Conservation (phyloP, 2,113 vertebrate genomes). For the Numida meleagris region DNA sequence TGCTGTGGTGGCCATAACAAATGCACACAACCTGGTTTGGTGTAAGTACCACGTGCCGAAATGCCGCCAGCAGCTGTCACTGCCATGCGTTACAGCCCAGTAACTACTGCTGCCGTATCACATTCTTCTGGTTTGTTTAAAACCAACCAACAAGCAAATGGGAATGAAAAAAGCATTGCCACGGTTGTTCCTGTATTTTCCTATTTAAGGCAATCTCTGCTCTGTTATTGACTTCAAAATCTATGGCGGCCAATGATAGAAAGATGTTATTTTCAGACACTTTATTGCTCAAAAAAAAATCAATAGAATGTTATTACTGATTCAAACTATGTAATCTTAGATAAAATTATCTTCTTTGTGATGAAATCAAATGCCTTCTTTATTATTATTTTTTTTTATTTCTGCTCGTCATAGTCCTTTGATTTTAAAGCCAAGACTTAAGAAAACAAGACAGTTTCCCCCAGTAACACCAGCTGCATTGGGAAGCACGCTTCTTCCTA, state of each 20-base stretch:
- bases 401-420: neutral
- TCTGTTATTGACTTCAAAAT: slow-evolving; percentile 72
- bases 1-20: neutral
- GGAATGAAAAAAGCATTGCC: slow-evolving; percentile 42
- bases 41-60: accelerated
- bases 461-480: neutral
- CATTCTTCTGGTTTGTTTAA: neutral
- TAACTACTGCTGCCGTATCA: neutral
- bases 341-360: slow-evolving; percentile 28
- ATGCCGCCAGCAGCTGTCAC: neutral
- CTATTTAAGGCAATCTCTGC: slow-evolving; percentile 57
- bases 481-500: neutral
- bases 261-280: slow-evolving; percentile 43
- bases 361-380: neutral
- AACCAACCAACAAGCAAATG: neutral
- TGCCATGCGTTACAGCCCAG: neutral
- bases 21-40: neutral
- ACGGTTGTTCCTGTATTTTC: slow-evolving; percentile 43
- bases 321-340: slow-evolving; percentile 14
- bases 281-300: slow-evolving; percentile 13
- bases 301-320: slow-evolving; percentile 40
- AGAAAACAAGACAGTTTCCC: neutral
- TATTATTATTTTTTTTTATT: neutral
- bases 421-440: neutral
- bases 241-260: slow-evolving; percentile 24